Conservation (phyloP, 2,797 vertebrate species). For the Otolemur crassicaudatus region DNA sequence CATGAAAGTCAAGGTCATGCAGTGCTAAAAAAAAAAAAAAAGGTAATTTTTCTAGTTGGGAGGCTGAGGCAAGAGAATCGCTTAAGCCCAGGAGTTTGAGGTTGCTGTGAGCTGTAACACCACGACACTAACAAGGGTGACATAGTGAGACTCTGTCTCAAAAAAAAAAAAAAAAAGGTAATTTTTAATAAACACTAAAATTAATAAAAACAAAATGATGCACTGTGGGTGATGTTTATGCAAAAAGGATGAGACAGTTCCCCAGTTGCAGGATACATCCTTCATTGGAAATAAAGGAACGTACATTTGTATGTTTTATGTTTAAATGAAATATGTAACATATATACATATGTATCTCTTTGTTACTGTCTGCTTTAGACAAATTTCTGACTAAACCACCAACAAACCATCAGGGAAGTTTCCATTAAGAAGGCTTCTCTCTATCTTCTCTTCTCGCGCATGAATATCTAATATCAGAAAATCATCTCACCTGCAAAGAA, state of each 20-base stretch:
- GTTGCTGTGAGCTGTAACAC: too few species aligned
- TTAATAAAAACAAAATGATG: neutral
- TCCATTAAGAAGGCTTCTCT: neutral
- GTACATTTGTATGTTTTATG: neutral
- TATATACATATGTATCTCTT: neutral
- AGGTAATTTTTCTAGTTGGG: too few species aligned
- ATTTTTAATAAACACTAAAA: constrained; percentile 7
- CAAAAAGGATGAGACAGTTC: neutral
- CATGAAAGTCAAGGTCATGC: neutral
- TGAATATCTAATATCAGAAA: neutral
- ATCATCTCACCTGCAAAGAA: constrained; percentile 4
- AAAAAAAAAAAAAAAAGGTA: neutral
- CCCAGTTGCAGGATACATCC: neutral
- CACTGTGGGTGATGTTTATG: neutral
- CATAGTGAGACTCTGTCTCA: too few species aligned
- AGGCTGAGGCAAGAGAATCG: too few species aligned
- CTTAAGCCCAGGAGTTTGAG: too few species aligned
- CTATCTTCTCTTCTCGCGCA: neutral
- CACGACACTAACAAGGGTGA: too few species aligned
- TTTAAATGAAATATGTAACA: neutral
- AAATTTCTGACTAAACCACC: neutral
- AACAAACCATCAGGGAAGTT: neutral
- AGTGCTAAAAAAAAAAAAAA: neutral
- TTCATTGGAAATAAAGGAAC: neutral
- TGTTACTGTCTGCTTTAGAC: neutral